Base-by-base conservation (phyloP, 2,113 vertebrate species). In the Rhinoderma darwinii region DNA sequence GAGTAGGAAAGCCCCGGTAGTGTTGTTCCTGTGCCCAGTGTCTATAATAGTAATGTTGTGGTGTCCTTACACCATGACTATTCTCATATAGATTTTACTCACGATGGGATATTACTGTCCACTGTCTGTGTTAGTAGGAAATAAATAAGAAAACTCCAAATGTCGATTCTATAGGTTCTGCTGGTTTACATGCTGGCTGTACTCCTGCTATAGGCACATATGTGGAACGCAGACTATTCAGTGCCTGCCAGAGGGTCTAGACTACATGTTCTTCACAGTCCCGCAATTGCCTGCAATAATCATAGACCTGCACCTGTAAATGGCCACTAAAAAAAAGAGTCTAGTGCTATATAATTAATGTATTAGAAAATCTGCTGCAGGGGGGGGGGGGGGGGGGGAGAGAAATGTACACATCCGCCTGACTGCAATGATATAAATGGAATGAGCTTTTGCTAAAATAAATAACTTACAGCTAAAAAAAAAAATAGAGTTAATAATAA, bases 211-310 rank as follows among this genome's bases (percentile, higher is more conserved):
- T 74, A 37, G 50, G 70, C 72, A 43, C 83, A 61, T 84, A 43
- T 84, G 83, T 75, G 70, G 86, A 50, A 78, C 75, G 54, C 78
- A 87, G 77, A 82, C 78, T 82, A 73, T 50, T 63, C 83, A 82
- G 17, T n/a, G 66, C 39, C 25, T 87, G 79, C 86, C 86, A 87
- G 86, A 87, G 68, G 79, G 86, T 87, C 78, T 82, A 82, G 86
- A 82, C 79, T 82, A 27, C 86, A 47, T 72, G 32, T 74, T 82
- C 59, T n/a, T 59, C 86, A 86, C 51, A 86, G 39, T 37, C 30
- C 79, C 56, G 51, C 37, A 87, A 87, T 87, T 87, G 86, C 86
- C 79, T 87, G 86, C 79, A 87, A 87, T 87, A 87, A 82, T 73
- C 86, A 43, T 39, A 82, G 68, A 75, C 78, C 61, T 82, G 85